These are phyloP conservation scores for Strigops habroptila DNA, from an alignment of 2,113 vertebrate species.

Conservation along the genomic window DNA sequence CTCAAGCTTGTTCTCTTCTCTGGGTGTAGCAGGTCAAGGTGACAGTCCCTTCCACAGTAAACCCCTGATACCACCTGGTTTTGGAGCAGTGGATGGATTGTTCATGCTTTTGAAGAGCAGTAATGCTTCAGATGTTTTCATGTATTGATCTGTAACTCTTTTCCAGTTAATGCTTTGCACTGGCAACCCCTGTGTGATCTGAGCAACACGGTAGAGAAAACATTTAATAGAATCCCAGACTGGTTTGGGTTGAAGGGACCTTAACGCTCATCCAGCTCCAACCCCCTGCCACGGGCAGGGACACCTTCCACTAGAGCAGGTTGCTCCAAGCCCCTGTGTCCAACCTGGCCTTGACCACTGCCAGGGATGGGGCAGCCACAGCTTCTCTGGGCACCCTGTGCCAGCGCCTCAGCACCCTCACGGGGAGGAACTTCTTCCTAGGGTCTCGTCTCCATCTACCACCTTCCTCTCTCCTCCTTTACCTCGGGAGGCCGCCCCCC, in stretches of 20 bases:
- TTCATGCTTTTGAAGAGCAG: fast-evolving
- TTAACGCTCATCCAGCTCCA: neutral
- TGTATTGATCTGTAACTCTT: neutral
- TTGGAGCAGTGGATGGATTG: neutral
- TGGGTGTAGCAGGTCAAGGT: fast-evolving
- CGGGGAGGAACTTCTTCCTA: no score
- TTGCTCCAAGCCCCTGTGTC: no score
- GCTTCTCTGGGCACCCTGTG: no score
- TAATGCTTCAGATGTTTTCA: neutral
- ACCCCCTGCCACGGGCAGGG: no score
- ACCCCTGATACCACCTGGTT: fast-evolving
- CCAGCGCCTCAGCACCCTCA: no score
- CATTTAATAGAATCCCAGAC: no score
- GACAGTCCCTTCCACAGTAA: neutral
- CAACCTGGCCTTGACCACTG: no score
- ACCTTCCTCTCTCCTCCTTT: neutral
- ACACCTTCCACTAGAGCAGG: neutral
- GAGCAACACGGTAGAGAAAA: neutral
- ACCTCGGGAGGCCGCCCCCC: neutral
- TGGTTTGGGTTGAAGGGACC: neutral
- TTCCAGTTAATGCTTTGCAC: neutral
- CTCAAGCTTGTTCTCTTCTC: neutral
- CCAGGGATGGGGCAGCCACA: no score
- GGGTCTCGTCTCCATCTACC: no score
- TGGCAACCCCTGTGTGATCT: neutral